Base-by-base conservation (phyloP, 2,888 invertebrate genomes). In the Rhagophthalmus giganteus region DNA sequence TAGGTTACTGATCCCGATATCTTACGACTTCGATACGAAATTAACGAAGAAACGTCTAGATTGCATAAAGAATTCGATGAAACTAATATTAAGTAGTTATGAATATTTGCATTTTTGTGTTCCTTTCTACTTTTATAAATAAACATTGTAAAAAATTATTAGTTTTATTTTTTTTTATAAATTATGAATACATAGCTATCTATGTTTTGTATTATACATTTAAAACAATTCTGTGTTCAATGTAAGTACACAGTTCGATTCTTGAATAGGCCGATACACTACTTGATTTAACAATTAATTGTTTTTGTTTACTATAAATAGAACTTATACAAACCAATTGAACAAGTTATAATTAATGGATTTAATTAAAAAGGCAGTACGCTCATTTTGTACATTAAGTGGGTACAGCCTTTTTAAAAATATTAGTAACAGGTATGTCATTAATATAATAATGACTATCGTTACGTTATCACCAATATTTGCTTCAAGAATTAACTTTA, bases 261-360 rank as follows among this genome's bases (percentile, higher is more conserved):
- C 50, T 47, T 57, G 54, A 52, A 51, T 63, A 63, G 63, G 63
- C 63, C 63, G 63, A 59, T 63, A 58, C 37, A 63, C 63, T 63
- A 63, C 63, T 57, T 55, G 20, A 51, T 40, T 41, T 48, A 24
- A 33, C 9, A 40, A 35, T 32, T 7, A 16, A 15, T 39, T 26
- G 24, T 39, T 49, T 42, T n/a, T n/a, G n/a, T n/a, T n/a, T n/a
- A n/a, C n/a, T n/a, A n/a, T 20, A 20, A 20, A 20, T 20, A 7
- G 20, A 20, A 20, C 20, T 20, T 20, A 20, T 20, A 20, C 7
- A 20, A 20, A 20, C 3, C 7, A 20, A 20, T 7, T n/a, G n/a
- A n/a, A n/a, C n/a, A n/a, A n/a, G n/a, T n/a, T n/a, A n/a, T n/a
- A n/a, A n/a, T n/a, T n/a, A n/a, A n/a, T n/a, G n/a, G n/a, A n/a